Evolutionary conservation across 1,140 invertebrate species (phyloP), one percentile per base, ranked within the genome.

Genomic region (Zaprionus capensis): DNA sequence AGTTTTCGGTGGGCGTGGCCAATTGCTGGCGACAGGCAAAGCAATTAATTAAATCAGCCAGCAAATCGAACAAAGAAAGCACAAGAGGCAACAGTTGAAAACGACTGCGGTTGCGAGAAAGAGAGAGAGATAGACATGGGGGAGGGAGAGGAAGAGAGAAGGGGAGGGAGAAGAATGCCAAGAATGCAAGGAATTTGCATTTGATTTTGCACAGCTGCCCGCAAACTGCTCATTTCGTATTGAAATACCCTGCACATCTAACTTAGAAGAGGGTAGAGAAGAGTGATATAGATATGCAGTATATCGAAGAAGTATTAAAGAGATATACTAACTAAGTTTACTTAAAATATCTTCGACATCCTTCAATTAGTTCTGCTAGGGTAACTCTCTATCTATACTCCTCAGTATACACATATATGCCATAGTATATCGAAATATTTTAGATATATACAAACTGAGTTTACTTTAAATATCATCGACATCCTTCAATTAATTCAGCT

Each of bases 21-120:
- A 71, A 86, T 87, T 86, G 83, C 76, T 73, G 78, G 67, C 70
- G 66, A 88, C 81, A 83, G 84, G 71, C 78, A 78, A 81, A 81
- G 84, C 84, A 78, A 88, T 90, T 88, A 88, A 88, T 88, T 88
- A 90, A 84, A 88, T 87, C 76, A 70, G 78, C 46, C 79, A 81
- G 78, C 77, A 63, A 71, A 66, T 80, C 46, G 55, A 63, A 49
- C 66, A 64, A 57, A 65, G 62, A 51, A 51, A 51, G 20, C 20
- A 65, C 49, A 71, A 77, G 64, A 76, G 76, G 61, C 63, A 80
- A 76, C 63, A 80, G 77, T 82, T 86, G 78, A 76, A 72, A 55
- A 12, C 22, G 5, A 64, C 9, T 9, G 44, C 12, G 58, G 22
- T 15, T 22, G 14, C 7, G 6, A 28, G 31, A 28, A 7, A 17